Conservation (phyloP, 1,140 invertebrate species). For the Daktulosphaira vitifoliae region DNA sequence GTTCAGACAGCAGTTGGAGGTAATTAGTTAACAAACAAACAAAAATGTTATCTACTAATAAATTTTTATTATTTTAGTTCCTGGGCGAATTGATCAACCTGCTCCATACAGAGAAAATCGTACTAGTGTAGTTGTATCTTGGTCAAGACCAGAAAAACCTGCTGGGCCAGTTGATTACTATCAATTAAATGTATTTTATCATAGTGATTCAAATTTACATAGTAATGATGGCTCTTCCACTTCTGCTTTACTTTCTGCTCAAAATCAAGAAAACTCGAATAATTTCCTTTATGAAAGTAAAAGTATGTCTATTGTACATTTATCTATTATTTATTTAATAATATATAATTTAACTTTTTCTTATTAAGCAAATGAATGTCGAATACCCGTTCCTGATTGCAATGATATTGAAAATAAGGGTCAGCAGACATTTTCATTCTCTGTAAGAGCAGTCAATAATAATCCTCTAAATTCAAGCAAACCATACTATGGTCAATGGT, state of each 20-base stretch:
- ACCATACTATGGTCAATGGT: not conserved
- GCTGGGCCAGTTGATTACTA: slow-evolving; percentile 3
- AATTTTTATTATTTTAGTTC: not conserved
- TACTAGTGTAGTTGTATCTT: slow-evolving; percentile 11
- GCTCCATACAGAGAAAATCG: not conserved
- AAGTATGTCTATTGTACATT: no score
- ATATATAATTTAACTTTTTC: no score
- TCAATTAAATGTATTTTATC: not conserved
- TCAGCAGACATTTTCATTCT: slow-evolving; percentile 6
- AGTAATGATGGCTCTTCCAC: not conserved
- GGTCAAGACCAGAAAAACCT: not conserved
- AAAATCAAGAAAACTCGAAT: not conserved
- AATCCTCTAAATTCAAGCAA: not conserved
- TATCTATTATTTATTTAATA: no score
- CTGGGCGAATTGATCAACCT: not conserved
- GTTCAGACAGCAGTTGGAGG: slow-evolving; percentile 1
- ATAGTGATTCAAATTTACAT: slow-evolving; percentile 2
- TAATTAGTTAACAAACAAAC: not conserved
- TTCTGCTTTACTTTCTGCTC: not conserved
- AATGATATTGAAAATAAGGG: not conserved
- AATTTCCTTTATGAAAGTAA: not conserved
- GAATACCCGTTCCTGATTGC: slow-evolving; percentile 2
- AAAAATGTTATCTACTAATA: not conserved
- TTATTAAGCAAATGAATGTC: not conserved
- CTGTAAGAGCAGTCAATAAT: slow-evolving; percentile 6